These are phyloP conservation scores for Psix sp. DNA, from an alignment of 1,140 invertebrate genomes.

Conservation along the genomic window DNA sequence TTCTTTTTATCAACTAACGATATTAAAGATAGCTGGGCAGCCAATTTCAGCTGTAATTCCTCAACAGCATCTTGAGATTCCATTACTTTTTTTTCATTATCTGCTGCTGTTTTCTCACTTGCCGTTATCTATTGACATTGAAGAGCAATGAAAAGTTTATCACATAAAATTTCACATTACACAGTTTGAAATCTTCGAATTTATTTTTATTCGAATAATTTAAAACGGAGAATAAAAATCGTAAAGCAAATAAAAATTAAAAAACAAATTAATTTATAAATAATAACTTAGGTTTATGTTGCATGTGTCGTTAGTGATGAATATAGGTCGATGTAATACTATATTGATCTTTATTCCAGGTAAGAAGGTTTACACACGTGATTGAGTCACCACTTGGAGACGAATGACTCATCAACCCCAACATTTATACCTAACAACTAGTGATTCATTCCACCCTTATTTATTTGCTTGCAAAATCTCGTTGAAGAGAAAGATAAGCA, in stretches of 20 bases:
- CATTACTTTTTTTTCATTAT: slow-evolving; percentile 17
- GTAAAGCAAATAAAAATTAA: background rate
- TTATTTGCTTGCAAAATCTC: background rate
- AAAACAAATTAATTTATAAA: background rate
- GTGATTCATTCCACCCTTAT: slow-evolving; percentile 27
- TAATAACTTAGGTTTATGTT: background rate
- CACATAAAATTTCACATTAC: background rate
- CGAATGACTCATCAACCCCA: slow-evolving; percentile 39
- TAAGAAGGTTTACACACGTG: slow-evolving; percentile 39
- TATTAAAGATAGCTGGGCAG: slow-evolving; percentile 27
- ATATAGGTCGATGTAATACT: slow-evolving; percentile 22
- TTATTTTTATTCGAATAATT: background rate
- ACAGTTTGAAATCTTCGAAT: background rate
- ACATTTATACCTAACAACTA: slow-evolving; percentile 10
- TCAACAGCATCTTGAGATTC: slow-evolving; percentile 16
- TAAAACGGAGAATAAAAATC: background rate
- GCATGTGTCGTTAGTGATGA: slow-evolving; percentile 8
- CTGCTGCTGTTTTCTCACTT: slow-evolving; percentile 16
- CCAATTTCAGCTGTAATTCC: slow-evolving; percentile 40
- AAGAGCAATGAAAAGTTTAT: background rate
- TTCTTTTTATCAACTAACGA: slow-evolving; percentile 25
- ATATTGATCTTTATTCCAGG: slow-evolving; percentile 34
- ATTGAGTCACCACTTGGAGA: slow-evolving; percentile 42
- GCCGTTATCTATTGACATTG: slow-evolving; percentile 12
- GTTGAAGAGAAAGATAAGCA: too few species aligned